Conservation (phyloP, 2,888 invertebrate species). For the Chydorus sphaericus region DNA sequence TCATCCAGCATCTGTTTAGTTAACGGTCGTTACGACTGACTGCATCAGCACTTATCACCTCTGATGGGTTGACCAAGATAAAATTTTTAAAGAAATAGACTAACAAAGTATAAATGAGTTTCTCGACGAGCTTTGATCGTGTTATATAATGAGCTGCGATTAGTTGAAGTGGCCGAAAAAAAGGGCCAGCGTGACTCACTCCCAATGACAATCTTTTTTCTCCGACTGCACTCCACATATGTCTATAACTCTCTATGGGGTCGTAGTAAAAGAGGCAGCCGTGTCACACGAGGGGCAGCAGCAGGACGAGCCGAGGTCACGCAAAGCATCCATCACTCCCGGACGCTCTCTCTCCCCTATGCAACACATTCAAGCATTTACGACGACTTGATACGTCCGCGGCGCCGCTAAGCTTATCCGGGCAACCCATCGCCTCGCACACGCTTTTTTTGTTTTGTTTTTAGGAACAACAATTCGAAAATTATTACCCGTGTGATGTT, state of each 20-base stretch:
- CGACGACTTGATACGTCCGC: no score
- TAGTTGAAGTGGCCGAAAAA: background rate
- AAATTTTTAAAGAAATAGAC: background rate
- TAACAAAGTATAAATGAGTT: background rate
- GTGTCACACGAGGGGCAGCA: background rate
- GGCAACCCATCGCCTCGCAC: no score
- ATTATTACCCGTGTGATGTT: no score
- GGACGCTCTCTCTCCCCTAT: background rate
- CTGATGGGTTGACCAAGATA: background rate
- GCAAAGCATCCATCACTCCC: background rate
- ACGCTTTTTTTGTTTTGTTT: no score
- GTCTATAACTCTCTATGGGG: background rate
- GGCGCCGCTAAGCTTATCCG: no score
- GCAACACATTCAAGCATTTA: background rate
- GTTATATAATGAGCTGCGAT: background rate
- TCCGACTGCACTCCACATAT: background rate
- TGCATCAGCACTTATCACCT: constrained; percentile 3
- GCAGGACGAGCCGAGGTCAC: background rate
- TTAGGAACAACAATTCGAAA: no score
- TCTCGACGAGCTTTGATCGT: background rate
- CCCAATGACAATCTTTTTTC: background rate
- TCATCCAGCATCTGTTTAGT: no score
- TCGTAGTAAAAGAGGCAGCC: background rate
- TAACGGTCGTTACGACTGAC: background rate
- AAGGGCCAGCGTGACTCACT: background rate